Evolutionary conservation across 1,140 invertebrate species (phyloP), one percentile per base, ranked within the genome.

Genomic region (Hyles vespertilio): DNA sequence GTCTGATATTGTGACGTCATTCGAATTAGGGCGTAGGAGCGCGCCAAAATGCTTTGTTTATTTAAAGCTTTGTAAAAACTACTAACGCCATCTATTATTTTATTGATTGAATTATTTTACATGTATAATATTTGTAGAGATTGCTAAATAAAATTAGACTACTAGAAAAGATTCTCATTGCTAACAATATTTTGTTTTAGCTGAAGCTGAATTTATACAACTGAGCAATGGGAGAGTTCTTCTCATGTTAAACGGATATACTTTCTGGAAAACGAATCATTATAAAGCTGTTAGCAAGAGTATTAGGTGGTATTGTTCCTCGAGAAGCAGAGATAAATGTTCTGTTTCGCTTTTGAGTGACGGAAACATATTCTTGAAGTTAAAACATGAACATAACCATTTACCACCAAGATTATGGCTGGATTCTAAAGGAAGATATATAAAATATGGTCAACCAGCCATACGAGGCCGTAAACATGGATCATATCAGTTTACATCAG

Each of bases 281-380:
- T 34, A 51, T 5, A 34, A n/a, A 51, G 7, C 50, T 9, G 50
- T 33, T 10, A 51, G 6, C 8, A 34, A 8, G 22, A 51, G 8
- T 34, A 33, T 34, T 32, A 22, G 49, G 36, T 66, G 59, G 59
- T 62, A 62, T 45, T 66, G 64, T 45, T 66, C 64, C 0, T 66
- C 64, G 1, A 51, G 58, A 57, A 59, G 50, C 4, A 32, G 51
- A 40, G 22, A 43, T 10, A 44, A 56, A 5, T 64, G 62, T 8
- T 32, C 33, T 9, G 63, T 58, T 8, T 52, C 63, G 0, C 12
- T 65, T 0, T 48, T 53, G 33, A 54, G 54, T 32, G 48, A 22
- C 47, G 55, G 51, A 2, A 47, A 3, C 3, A 9, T 11, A 49
- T 65, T 8, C 32, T 65, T 3, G 33, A 49, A 32, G 9, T 45